These are phyloP conservation scores for Trachelus troglodyta DNA, from an alignment of 2,888 invertebrate genomes.

Conservation along the genomic window DNA sequence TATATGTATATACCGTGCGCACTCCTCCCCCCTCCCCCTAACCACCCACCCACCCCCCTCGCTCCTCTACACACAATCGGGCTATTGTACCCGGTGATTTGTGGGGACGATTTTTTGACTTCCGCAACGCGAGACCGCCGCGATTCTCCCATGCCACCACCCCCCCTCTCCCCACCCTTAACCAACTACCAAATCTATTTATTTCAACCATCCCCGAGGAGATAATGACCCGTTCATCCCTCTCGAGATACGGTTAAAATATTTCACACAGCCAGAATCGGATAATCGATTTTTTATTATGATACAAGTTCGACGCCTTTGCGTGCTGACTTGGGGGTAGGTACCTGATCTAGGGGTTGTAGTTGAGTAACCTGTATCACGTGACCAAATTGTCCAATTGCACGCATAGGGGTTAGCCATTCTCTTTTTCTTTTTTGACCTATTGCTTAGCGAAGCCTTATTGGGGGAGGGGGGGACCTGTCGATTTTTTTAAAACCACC, in stretches of 20 bases:
- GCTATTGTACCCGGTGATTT: slow-evolving; percentile 64
- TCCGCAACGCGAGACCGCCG: slow-evolving; percentile 38
- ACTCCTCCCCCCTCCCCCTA: slow-evolving; percentile 11
- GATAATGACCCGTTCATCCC: slow-evolving; percentile 9
- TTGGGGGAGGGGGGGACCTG: no score
- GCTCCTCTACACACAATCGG: slow-evolving; percentile 57
- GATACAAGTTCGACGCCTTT: not conserved
- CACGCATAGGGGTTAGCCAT: no score
- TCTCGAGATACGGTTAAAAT: slow-evolving; percentile 49
- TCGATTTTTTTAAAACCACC: no score
- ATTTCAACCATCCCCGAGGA: not conserved
- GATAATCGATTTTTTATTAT: slow-evolving; percentile 38
- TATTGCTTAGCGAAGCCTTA: no score
- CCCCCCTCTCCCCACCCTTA: no score
- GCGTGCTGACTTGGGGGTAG: no score
- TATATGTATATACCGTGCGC: not conserved
- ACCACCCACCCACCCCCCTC: not conserved
- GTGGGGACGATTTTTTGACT: slow-evolving; percentile 65
- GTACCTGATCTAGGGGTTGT: no score
- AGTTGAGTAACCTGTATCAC: no score
- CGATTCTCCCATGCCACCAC: no score
- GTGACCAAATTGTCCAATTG: no score
- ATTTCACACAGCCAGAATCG: slow-evolving; percentile 22
- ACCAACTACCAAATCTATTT: no score
- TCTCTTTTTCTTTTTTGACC: no score